Evolutionary conservation across 2,888 invertebrate genomes (phyloP), one percentile per base, ranked within the genome.

Genomic region (Cinara cedri): DNA sequence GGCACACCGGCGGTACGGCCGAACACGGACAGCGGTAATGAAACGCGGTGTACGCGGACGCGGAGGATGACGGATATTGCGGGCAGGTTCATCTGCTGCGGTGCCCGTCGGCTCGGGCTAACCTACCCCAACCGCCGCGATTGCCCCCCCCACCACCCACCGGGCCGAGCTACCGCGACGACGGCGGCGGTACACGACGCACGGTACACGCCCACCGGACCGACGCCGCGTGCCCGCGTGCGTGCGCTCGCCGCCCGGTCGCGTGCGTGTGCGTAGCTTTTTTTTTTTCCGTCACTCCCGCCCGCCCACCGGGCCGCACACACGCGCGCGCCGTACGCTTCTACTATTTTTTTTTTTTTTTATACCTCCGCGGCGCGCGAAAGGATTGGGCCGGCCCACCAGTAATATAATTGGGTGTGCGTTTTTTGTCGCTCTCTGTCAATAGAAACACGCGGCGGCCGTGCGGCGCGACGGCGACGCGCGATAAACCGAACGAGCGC

Each of bases 321-420:
- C n/a, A n/a, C n/a, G n/a, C n/a, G n/a, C n/a, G n/a, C n/a, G n/a
- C n/a, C n/a, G n/a, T 34, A 34, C 34, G 6, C 34, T 34, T 1
- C 51, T 71, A 21, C 26, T 55, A 42, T 44, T 42, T n/a, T 44
- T 21, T 57, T 55, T 42, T 71, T 55, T 54, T 3, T 42, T 60
- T 9, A 11, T 24, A 11, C 14, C 24, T 13, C 26, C 57, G 13
- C 44, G 19, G 8, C 60, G 34, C 16, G 21, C 70, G 78, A 78
- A 78, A 78, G 78, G 78, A 78, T 78, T 78, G 78, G 78, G 42
- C 78, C 76, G 76, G 68, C 68, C 66, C 66, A 34, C 34, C 65
- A 70, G 34, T 34, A 34, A 34, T 34, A 34, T 78, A 70, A 78
- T 78, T 78, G 78, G 70, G 68, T 70, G 78, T 78, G 57, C 6